phyloP scores from a whole-genome alignment of 2,797 vertebrate species.

The Cryptoprocta ferox region DNA sequence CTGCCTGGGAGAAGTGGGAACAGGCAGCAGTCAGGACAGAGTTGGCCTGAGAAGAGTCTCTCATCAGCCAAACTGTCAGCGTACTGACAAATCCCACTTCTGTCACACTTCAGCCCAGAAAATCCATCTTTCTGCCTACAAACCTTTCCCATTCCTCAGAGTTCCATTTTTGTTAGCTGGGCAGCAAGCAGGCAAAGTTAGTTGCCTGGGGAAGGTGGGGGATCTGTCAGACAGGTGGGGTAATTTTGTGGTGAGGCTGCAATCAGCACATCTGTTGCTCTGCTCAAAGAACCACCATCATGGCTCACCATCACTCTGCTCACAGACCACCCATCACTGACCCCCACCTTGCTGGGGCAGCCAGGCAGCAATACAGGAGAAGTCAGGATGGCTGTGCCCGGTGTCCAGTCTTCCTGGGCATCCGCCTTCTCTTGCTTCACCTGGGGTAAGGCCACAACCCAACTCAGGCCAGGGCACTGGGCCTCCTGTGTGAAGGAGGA shows the following conservation, averaged over 20 bases:
- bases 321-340: slow-evolving; percentile 41
- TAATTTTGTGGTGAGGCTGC: background rate
- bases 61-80: background rate
- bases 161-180: slow-evolving; percentile 9
- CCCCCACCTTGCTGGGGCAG: slow-evolving; percentile 73
- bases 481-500: slow-evolving; percentile 70
- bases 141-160: background rate
- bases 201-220: background rate
- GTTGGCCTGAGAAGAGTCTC: background rate
- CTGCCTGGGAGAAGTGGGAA: slow-evolving; percentile 51
- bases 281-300: background rate
- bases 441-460: slow-evolving; percentile 71
- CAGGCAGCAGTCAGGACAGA: background rate
- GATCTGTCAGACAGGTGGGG: background rate
- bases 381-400: slow-evolving; percentile 62
- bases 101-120: background rate
- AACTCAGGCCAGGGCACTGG: slow-evolving; percentile 65
- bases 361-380: slow-evolving; percentile 65
- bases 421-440: slow-evolving; percentile 81
- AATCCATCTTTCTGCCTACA: slow-evolving; percentile 19
- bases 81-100: background rate
- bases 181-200: slow-evolving; percentile 37
- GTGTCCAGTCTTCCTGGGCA: slow-evolving; percentile 72
- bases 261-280: background rate
- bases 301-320: slow-evolving; percentile 47